Evolutionary conservation across 2,888 invertebrate species (phyloP), one percentile per base, ranked within the genome.

Genomic region (Andrena flavipes): DNA sequence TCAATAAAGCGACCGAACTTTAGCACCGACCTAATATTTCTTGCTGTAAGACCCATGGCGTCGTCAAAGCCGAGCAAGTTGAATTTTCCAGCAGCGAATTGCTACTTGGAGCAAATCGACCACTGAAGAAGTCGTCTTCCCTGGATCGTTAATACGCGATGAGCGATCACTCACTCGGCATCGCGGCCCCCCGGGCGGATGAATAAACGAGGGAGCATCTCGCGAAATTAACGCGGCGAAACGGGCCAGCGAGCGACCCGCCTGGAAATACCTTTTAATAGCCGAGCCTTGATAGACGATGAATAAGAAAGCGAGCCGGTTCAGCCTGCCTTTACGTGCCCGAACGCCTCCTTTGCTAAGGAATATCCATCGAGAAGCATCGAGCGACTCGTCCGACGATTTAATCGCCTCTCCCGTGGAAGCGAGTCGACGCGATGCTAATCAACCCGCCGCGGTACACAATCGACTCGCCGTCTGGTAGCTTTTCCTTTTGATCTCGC

Each of bases 211-310:
- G 59, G 8, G 48, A 60, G 30, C 68, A 30, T 48, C n/a, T 60
- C 60, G 67, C 49, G 59, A 67, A 74, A 74, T 74, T 67, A 48
- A 16, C 35, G 59, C 60, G 59, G 48, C 60, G 64, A 20, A 65
- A 65, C 73, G 56, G 42, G 63, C 63, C n/a, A 48, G 33, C 26
- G 7, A 10, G 33, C 30, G 29, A 35, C 54, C 23, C 6, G 8
- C 8, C 33, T 8, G 13, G 23, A 54, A 75, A 69, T 69, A 75
- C 62, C 51, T 35, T 75, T 75, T 69, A 69, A 75, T 35, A 51
- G 74, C 49, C 74, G 10, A 30, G 48, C 59, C 69, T 69, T 68
- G 42, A 69, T 49, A 35, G 60, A 23, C 51, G 35, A 51, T 35
- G 74, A 75, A 60, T 54, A 69, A 75, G 75, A 65, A 65, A 51